Percentiles rank a stretch among this genome's conserved stretches.
Evolutionary conservation across 2,888 invertebrate species (phyloP).

Genomic region (Agrotis ipsilon): DNA sequence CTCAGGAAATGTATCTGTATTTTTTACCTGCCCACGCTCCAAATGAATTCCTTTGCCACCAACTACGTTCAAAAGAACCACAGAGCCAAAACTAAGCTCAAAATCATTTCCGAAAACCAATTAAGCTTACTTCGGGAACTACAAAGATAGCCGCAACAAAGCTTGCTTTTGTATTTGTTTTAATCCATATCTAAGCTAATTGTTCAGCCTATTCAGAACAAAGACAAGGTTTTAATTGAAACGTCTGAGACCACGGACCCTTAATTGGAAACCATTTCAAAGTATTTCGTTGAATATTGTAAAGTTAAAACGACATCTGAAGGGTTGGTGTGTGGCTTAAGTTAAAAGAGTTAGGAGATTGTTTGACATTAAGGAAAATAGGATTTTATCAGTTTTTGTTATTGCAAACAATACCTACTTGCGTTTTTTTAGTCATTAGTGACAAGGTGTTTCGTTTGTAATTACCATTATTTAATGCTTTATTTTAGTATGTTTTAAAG

Average conservation of each 20-base stretch:
- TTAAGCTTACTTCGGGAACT: constrained; percentile 41
- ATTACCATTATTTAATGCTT: no score
- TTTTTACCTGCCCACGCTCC: neutral
- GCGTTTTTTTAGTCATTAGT: no score
- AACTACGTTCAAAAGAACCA: constrained; percentile 12
- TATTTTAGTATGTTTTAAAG: no score
- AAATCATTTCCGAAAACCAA: constrained; percentile 46
- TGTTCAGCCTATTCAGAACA: constrained; percentile 32
- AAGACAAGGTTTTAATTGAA: constrained; percentile 66
- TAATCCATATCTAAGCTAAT: constrained; percentile 45
- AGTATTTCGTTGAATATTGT: constrained; percentile 59
- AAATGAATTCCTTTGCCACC: constrained; percentile 9
- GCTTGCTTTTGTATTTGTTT: constrained; percentile 25
- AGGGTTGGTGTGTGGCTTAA: constrained; percentile 16
- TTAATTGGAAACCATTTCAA: constrained; percentile 70
- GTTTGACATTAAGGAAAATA: neutral
- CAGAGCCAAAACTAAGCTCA: constrained; percentile 31
- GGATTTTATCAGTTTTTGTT: no score
- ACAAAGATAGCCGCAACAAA: constrained; percentile 41
- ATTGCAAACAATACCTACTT: no score
- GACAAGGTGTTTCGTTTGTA: no score
- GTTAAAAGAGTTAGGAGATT: neutral
- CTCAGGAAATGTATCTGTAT: neutral
- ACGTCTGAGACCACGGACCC: constrained; percentile 54
- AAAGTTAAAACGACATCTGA: constrained; percentile 46